Evolutionary conservation across 2,797 vertebrate species (phyloP).

Genomic region (Eleutherodactylus coqui): DNA sequence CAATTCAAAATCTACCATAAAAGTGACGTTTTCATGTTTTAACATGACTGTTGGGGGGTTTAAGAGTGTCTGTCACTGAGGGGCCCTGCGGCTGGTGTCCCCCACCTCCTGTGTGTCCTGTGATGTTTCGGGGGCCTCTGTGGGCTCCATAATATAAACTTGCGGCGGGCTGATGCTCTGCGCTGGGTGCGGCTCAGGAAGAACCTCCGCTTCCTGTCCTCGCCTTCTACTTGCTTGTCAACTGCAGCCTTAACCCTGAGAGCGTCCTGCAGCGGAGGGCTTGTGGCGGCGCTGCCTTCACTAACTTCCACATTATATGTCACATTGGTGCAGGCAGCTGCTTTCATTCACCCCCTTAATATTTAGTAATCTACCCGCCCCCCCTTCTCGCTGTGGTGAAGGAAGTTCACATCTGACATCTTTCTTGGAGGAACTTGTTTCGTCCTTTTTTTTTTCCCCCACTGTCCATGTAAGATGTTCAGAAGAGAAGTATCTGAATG

Average conservation of each 20-base stretch:
- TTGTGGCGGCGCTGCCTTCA: background rate
- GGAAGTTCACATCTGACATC: conserved; percentile 2
- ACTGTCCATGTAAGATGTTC: too few relatives aligned
- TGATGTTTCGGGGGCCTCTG: background rate
- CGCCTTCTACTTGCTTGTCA: conserved; percentile 2
- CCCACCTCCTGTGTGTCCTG: background rate
- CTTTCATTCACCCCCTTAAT: background rate
- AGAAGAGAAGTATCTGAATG: background rate
- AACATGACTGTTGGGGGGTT: too few relatives aligned
- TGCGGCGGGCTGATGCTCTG: background rate
- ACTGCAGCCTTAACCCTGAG: background rate
- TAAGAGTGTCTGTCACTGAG: too few relatives aligned
- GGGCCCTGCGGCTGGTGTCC: background rate
- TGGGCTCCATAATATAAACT: background rate
- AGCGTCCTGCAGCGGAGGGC: background rate
- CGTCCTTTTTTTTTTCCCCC: too few relatives aligned
- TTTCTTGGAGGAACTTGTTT: background rate
- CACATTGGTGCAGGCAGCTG: background rate
- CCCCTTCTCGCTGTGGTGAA: background rate
- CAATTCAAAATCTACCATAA: too few relatives aligned
- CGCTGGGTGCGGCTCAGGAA: conserved; percentile 52
- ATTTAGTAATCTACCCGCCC: background rate
- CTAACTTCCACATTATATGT: background rate
- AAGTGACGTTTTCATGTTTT: too few relatives aligned
- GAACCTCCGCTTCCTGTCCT: conserved; percentile 45